Base-by-base conservation (phyloP, 2,113 vertebrate species). In the Leucopsar rothschildi region DNA sequence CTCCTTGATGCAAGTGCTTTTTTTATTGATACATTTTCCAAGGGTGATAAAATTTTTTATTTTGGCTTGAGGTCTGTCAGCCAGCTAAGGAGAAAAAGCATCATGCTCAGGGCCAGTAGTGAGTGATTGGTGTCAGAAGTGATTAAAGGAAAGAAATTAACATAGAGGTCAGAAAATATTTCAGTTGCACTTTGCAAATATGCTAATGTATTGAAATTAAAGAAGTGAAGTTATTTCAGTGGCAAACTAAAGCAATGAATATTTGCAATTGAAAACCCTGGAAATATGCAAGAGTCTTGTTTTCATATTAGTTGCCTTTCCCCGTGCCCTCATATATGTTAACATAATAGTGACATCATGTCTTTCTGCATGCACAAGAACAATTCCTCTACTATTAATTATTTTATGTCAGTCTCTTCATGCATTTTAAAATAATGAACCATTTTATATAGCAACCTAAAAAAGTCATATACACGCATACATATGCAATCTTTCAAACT, bases 61-160 rank as follows among this genome's bases (percentile, higher is more conserved):
- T 87, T 66, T 52, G 15, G 7, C 24, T 33, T 27, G 5, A 2
- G 1, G 18, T 68, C 14, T 84, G 7, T 45, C 1, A 6, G 24
- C 6, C 35, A 56, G 13, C 6, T 44, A 52, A 87, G 19, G 56
- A 76, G 12, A 25, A 61, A 77, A 69, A 52, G 1, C 33, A 35
- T 24, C 11, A 0, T 11, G 25, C 20, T 66, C 0, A 0, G 25
- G 81, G 15, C 35, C 20, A 35, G 29, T 15, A 42, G 23, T 12
- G 19, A 64, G 18, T 31, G 50, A 29, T 9, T 81, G 22, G 22
- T 50, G 18, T 71, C 53, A 45, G 11, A 29, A 63, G 12, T 15
- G 25, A 52, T 79, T 79, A 53, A 68, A 79, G 19, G 15, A 19
- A 71, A 68, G 22, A 79, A 68, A 68, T 24, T 1, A 85, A 24